Evolutionary conservation across 2,797 vertebrate species (phyloP), one percentile per base, ranked within the genome.

Genomic region (Mormyrops boulengeri): DNA sequence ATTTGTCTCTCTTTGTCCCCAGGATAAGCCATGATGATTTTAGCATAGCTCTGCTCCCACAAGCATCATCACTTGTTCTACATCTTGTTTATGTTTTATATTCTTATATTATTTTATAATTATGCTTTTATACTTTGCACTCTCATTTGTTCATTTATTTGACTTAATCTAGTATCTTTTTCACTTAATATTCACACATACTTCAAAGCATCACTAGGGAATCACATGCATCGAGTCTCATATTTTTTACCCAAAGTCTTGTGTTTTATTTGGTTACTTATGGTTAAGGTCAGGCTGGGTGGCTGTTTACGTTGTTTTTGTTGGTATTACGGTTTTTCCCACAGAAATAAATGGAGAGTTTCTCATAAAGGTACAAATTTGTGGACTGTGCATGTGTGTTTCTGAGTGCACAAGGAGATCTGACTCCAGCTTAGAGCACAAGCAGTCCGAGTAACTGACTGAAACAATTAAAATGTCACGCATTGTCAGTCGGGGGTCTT

Each of bases 391-490:
- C 38, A 47, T 49, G 41, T 49, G 80, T 66, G 14, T 41, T 5
- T 41, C 14, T 41, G 66, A 30, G 26, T 53, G 62, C n/a, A 77
- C 38, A 53, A 0, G 11, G 30, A 38, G 38, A 52, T 49, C 17
- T 44, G 19, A 34, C 7, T 57, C 17, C 11, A 2, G n/a, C 41
- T 14, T 85, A 90, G 90, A 92, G 91, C 62, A 89, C 86, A 92
- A 93, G 92, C 90, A 91, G 89, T n/a, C 85, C 89, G 47, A 91
- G 89, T 82, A 90, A 90, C 93, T 93, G 88, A 92, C 92, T 93
- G 92, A 92, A 94, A 92, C 92, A 92, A 92, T 93, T 93, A 93
- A 90, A 92, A 91, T 90, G 89, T 88, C 90, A 89, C 89, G 73
- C 50, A 89, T 90, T 85, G 87, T 92, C 91, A 93, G 88, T 90